Percentiles rank a stretch among this genome's conserved stretches.
Conservation (phyloP, 2,113 vertebrate species). For the Neofelis nebulosa region DNA sequence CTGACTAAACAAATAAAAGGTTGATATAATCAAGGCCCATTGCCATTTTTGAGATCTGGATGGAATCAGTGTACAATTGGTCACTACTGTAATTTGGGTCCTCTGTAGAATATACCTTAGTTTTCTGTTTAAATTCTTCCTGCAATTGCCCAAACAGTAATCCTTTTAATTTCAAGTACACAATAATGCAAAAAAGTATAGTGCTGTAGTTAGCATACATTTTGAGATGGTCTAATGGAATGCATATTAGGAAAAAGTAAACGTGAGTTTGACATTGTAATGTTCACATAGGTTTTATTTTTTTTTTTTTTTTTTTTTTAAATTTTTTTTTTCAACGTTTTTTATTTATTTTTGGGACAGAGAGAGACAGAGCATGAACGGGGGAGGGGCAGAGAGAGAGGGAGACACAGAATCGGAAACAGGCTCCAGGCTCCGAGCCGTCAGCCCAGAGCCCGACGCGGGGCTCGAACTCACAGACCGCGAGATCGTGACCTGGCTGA, state of each 20-base stretch:
- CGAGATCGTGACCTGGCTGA: too few relatives aligned
- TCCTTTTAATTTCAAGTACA: slow-evolving; percentile 55
- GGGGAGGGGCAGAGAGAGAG: too few relatives aligned
- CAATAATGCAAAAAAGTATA: slow-evolving; percentile 14
- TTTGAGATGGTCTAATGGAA: slow-evolving; percentile 16
- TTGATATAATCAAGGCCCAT: slow-evolving; percentile 46
- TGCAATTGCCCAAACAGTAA: slow-evolving; percentile 35
- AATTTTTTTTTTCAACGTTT: too few relatives aligned
- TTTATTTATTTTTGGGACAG: too few relatives aligned
- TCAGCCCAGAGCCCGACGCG: too few relatives aligned
- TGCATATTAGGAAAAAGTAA: slow-evolving; percentile 3
- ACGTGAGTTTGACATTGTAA: neutral
- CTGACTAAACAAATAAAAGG: slow-evolving; percentile 21
- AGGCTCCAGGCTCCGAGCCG: too few relatives aligned
- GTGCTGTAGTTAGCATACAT: slow-evolving; percentile 12
- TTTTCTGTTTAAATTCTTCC: slow-evolving; percentile 44
- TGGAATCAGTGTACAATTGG: slow-evolving; percentile 28
- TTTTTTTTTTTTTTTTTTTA: too few relatives aligned
- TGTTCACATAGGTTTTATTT: neutral
- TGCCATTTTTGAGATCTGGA: slow-evolving; percentile 50
- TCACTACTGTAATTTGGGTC: slow-evolving; percentile 35
- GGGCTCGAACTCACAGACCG: too few relatives aligned
- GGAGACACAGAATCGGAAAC: too few relatives aligned
- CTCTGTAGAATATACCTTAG: slow-evolving; percentile 48
- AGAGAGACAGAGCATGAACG: too few relatives aligned